Evolutionary conservation across 2,113 vertebrate genomes (phyloP).

Genomic region (Merops nubicus): DNA sequence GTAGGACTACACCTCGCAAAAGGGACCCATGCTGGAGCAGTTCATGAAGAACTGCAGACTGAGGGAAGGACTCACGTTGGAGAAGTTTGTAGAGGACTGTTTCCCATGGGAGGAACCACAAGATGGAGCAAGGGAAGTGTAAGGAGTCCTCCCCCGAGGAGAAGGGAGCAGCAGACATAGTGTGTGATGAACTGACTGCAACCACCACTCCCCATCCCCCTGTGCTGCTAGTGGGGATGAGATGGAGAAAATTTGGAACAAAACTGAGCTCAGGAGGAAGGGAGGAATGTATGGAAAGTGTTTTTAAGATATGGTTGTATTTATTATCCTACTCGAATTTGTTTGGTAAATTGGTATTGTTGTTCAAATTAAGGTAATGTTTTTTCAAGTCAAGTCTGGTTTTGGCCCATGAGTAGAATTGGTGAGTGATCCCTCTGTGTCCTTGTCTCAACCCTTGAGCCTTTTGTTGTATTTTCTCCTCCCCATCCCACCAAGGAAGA

Average conservation of each 20-base stretch:
- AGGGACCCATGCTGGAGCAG: not conserved
- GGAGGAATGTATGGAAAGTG: not conserved
- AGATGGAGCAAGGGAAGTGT: not conserved
- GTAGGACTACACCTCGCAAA: not conserved
- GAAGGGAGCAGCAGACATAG: not conserved
- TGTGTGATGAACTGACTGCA: not conserved
- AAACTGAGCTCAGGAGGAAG: not conserved
- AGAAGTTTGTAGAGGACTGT: not conserved
- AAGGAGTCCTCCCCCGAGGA: not conserved
- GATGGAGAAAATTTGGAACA: not conserved
- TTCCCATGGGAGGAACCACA: not conserved
- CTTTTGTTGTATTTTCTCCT: not conserved
- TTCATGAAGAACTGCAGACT: not conserved
- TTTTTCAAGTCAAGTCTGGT: not conserved
- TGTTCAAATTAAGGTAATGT: not conserved
- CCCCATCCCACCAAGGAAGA: not conserved
- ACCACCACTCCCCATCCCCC: not conserved
- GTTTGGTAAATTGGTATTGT: not conserved
- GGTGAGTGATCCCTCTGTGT: not conserved
- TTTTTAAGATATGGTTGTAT: not conserved
- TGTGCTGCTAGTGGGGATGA: not conserved
- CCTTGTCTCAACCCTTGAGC: not conserved
- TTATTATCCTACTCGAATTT: not conserved
- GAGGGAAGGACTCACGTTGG: not conserved
- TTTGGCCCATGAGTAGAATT: not conserved